Percentiles rank a stretch among this genome's conserved stretches.
These are phyloP conservation scores for Zaprionus taronus DNA, from an alignment of 1,140 invertebrate species.

Conservation along the genomic window DNA sequence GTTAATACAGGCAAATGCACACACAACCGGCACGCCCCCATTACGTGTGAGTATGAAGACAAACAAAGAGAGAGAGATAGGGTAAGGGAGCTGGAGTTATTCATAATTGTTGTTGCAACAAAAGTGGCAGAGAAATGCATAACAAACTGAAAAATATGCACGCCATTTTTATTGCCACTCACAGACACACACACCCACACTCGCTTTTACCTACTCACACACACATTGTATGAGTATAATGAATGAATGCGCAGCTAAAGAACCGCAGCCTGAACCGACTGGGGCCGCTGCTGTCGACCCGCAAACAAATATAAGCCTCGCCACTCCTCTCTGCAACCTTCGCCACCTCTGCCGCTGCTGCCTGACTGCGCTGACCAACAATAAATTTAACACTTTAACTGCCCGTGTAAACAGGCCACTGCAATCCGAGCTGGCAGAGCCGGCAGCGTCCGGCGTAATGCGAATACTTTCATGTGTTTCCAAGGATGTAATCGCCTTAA, in stretches of 20 bases:
- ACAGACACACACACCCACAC: slow-evolving; percentile 10
- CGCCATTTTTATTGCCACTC: slow-evolving; percentile 79
- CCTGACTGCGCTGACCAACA: slow-evolving; percentile 61
- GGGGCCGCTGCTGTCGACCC: slow-evolving; percentile 30
- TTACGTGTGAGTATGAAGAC: slow-evolving; percentile 49
- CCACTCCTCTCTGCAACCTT: not conserved
- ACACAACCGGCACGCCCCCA: slow-evolving; percentile 44
- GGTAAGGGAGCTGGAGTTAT: slow-evolving; percentile 58
- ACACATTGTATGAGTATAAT: slow-evolving; percentile 60
- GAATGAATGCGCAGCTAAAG: slow-evolving; percentile 77
- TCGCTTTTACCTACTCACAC: slow-evolving; percentile 11
- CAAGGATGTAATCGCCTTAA: slow-evolving; percentile 39
- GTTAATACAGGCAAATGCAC: slow-evolving; percentile 17
- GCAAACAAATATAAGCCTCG: slow-evolving; percentile 75
- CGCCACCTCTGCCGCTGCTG: not conserved
- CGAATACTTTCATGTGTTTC: slow-evolving; percentile 22
- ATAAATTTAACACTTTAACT: slow-evolving; percentile 83
- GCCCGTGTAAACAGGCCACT: slow-evolving; percentile 55
- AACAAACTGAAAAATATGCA: slow-evolving; percentile 81
- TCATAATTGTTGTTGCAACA: slow-evolving; percentile 79
- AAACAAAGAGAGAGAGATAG: slow-evolving; percentile 1
- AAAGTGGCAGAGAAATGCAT: slow-evolving; percentile 78
- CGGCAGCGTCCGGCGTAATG: slow-evolving; percentile 12
- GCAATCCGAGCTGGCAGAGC: slow-evolving; percentile 30
- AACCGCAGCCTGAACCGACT: slow-evolving; percentile 69